Base-by-base conservation (phyloP, 37 sponge, comb jelly and placozoan genomes). In the Aplysina aerophoba region DNA sequence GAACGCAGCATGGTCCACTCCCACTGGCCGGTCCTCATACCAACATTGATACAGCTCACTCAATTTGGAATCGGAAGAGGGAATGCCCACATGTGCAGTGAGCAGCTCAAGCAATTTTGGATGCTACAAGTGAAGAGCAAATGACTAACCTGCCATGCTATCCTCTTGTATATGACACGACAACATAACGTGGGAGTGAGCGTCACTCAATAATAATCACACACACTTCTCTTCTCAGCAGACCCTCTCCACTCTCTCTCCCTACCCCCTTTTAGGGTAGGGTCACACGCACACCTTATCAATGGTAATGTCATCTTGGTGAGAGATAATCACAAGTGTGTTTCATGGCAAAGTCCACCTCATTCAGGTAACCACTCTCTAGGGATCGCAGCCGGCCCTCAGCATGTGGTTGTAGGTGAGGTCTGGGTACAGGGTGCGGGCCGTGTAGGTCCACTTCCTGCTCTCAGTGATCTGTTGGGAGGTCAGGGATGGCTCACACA, bases 331-430 rank as follows among this genome's bases (percentile, higher is more conserved):
- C 4, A 82, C 58, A 31, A 92, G 86, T 0, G 80, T 62, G 66
- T 96, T n/a, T 93, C 73, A 96, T 74, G 11, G 82, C 85, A 86
- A 96, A 86, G 63, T 96, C 96, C 57, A 93, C 92, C 54, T 96
- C 96, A 73, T 96, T 96, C 3, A 94, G 96, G 21, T 85, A 86
- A 1, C 96, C 96, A 20, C 86, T 84, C 63, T 83, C 35, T 36
- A 96, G 85, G 11, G 94, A 88, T 31, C 87, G 53, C 41, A 75
- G n/a, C 78, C 78, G 41, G 78, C 78, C 25, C 78, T 75, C 54
- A 75, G 38, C 54, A 50, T 75, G 22, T 75, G 78, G 78, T 75
- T 75, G 78, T 75, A 75, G 3, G 78, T 39, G 20, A 75, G 53
- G n/a, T 75, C 53, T 15, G 78, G 54, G 54, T 75, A 75, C 78